Percentiles rank a stretch among this genome's conserved stretches.
Evolutionary conservation across 2,888 invertebrate species (phyloP).

Genomic region (Troglohyphantes excavatus): DNA sequence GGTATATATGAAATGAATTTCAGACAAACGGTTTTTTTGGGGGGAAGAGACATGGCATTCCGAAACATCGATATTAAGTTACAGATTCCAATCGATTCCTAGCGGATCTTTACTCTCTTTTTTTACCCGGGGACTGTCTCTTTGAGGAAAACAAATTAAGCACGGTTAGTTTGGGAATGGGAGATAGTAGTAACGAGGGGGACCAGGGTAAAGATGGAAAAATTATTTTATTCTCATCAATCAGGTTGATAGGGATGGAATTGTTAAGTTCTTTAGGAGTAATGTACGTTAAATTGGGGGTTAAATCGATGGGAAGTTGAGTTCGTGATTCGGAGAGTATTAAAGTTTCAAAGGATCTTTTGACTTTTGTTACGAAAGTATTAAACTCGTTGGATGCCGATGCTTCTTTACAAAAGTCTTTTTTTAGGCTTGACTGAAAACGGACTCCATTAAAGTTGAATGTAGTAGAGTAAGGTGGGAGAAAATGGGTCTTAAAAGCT

Average conservation of each 20-base stretch:
- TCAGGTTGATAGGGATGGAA: slow-evolving; percentile 23
- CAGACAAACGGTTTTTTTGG: slow-evolving; percentile 31
- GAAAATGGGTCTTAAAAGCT: too few species aligned
- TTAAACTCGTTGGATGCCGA: too few species aligned
- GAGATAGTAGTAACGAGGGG: neutral
- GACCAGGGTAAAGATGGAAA: slow-evolving; percentile 14
- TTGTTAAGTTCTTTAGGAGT: neutral
- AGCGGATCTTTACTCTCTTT: neutral
- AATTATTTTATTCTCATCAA: slow-evolving; percentile 55
- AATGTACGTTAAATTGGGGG: neutral
- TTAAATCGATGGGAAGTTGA: neutral
- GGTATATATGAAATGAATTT: slow-evolving; percentile 42
- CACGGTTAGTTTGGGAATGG: slow-evolving; percentile 44
- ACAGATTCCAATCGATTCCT: slow-evolving; percentile 31
- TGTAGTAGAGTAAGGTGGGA: too few species aligned
- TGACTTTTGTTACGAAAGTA: too few species aligned
- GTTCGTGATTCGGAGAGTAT: neutral
- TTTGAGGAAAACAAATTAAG: slow-evolving; percentile 58
- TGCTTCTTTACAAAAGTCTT: too few species aligned
- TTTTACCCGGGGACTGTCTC: neutral
- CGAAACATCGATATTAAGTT: slow-evolving; percentile 11
- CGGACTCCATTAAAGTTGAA: too few species aligned
- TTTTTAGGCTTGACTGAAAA: too few species aligned
- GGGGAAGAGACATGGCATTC: neutral
- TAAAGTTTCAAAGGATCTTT: neutral